These are phyloP conservation scores for Melanotus villosus DNA, from an alignment of 2,888 invertebrate genomes.

Conservation along the genomic window DNA sequence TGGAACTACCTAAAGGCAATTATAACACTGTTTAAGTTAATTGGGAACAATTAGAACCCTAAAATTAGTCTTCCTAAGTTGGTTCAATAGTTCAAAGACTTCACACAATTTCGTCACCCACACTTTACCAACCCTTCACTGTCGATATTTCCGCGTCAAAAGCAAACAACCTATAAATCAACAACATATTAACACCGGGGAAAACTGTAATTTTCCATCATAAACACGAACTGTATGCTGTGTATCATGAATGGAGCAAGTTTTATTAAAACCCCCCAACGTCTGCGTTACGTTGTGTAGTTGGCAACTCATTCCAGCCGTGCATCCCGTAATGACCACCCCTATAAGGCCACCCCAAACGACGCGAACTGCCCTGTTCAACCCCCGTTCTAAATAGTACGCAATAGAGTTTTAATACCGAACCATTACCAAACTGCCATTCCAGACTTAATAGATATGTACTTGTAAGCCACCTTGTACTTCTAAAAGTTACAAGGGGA, in stretches of 20 bases:
- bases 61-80: no score
- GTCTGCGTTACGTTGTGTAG: conserved; percentile 29
- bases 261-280: conserved; percentile 44
- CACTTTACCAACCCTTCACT: conserved; percentile 20
- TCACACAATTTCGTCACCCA: neutral
- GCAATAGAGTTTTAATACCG: conserved; percentile 57
- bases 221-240: conserved; percentile 46
- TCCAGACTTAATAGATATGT: conserved; percentile 54
- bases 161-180: conserved; percentile 45
- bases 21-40: no score
- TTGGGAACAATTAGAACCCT: no score
- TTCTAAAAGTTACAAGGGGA: neutral
- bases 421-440: conserved; percentile 53
- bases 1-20: no score
- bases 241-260: conserved; percentile 38
- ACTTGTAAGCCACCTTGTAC: conserved; percentile 30
- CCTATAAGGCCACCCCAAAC: conserved; percentile 32
- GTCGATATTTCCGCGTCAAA: conserved; percentile 36
- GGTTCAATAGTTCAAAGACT: conserved; percentile 14
- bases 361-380: conserved; percentile 22
- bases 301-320: conserved; percentile 45
- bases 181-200: conserved; percentile 42
- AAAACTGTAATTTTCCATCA: conserved; percentile 52
- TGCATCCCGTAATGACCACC: conserved; percentile 49
- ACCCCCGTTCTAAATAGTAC: conserved; percentile 52